Percentiles rank a stretch among this genome's conserved stretches.
These are phyloP conservation scores for Stictonetta naevosa DNA, from an alignment of 2,113 vertebrate species.

Conservation along the genomic window DNA sequence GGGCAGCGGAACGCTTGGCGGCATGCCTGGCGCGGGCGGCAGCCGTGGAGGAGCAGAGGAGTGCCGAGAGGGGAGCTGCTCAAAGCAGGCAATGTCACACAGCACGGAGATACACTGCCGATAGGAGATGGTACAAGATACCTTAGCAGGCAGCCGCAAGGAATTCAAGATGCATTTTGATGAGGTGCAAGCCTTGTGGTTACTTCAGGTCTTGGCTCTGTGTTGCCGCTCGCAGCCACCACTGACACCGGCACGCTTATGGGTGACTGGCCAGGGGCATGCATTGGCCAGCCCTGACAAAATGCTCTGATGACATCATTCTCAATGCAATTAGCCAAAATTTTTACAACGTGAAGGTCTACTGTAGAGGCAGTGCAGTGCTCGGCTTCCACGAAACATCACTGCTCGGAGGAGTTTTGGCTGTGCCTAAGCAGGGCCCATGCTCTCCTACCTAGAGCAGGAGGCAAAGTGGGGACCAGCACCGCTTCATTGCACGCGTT, in stretches of 20 bases:
- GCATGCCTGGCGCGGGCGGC: neutral
- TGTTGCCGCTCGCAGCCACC: neutral
- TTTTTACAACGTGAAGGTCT: neutral
- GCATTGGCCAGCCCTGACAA: neutral
- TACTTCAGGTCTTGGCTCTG: neutral
- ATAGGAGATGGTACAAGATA: constrained; percentile 80
- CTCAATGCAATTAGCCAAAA: neutral
- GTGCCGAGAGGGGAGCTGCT: constrained; percentile 59
- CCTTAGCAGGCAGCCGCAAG: constrained; percentile 43
- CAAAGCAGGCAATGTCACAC: constrained; percentile 73
- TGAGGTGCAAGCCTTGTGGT: neutral
- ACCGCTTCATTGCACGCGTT: neutral
- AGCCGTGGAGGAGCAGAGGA: constrained; percentile 76
- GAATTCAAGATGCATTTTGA: constrained; percentile 58
- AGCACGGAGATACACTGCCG: constrained; percentile 76
- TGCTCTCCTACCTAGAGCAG: neutral
- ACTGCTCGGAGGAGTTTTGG: neutral
- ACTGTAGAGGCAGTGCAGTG: neutral
- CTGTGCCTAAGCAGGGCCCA: neutral
- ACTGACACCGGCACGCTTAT: neutral
- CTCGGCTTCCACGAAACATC: neutral
- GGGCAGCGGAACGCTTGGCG: constrained; percentile 57
- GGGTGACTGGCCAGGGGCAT: neutral
- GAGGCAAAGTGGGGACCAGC: neutral
- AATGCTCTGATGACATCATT: neutral